Percentiles rank a stretch among this genome's conserved stretches.
phyloP scores from a whole-genome alignment of 2,888 invertebrate genomes.

The Ophion obscuratus region DNA sequence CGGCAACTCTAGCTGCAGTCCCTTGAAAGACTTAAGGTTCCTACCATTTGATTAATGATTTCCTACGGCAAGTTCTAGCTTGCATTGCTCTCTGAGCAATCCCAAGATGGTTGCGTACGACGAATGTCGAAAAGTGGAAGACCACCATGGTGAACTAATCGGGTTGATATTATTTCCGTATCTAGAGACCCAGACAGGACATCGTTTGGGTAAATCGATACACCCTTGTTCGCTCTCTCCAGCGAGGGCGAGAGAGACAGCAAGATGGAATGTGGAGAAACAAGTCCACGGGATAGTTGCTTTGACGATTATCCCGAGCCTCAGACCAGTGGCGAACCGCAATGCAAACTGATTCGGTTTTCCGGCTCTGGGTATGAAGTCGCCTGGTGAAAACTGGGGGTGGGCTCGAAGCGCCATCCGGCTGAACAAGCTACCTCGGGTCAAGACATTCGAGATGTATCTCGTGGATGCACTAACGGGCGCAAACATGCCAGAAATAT shows the following conservation, averaged over 20 bases:
- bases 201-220: conserved; percentile 23
- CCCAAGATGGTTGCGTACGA: neutral
- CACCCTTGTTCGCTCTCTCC: neutral
- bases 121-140: neutral
- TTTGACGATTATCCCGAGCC: conserved; percentile 31
- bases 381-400: neutral
- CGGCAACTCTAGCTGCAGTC: neutral
- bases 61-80: conserved; percentile 41
- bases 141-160: neutral
- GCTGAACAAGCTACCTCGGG: neutral
- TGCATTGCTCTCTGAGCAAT: conserved; percentile 1
- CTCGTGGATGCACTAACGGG: neutral
- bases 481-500: neutral
- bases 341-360: neutral
- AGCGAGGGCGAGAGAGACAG: neutral
- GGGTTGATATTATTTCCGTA: conserved; percentile 5
- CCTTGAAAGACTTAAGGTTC: neutral
- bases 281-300: conserved; percentile 5
- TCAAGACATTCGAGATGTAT: neutral
- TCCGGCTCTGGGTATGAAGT: neutral
- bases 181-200: neutral
- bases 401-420: neutral
- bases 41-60: conserved; percentile 51
- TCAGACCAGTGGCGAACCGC: neutral
- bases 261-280: neutral